phyloP scores from a whole-genome alignment of 2,888 invertebrate genomes.

The Parascotia fuliginaria region DNA sequence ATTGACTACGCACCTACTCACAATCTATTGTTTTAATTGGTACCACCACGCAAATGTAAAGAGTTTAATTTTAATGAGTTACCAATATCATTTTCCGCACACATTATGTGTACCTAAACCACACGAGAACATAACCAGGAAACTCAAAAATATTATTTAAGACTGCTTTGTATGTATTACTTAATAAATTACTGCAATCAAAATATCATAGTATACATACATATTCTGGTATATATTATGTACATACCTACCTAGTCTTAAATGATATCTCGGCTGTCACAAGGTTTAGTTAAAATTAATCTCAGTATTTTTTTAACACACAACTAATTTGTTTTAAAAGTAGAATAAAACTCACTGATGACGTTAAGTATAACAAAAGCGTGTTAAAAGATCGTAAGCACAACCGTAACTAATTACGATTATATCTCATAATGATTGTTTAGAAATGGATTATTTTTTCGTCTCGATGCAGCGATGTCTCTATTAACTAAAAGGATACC shows the following conservation, averaged over 20 bases:
- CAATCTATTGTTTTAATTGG: constrained; percentile 63
- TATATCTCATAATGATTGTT: constrained; percentile 7
- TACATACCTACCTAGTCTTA: no score
- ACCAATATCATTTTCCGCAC: constrained; percentile 47
- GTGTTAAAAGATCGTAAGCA: background rate
- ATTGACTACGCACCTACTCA: constrained; percentile 60
- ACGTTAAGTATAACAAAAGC: background rate
- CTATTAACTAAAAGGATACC: background rate
- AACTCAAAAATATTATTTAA: constrained; percentile 33
- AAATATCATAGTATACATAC: no score
- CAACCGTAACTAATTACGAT: constrained; percentile 10
- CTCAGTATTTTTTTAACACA: no score
- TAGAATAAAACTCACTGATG: background rate
- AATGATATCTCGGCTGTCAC: no score
- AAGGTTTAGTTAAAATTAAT: no score
- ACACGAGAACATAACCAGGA: constrained; percentile 32
- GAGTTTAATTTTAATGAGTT: constrained; percentile 49
- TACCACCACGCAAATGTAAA: constrained; percentile 46
- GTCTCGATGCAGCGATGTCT: background rate
- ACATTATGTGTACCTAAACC: constrained; percentile 25
- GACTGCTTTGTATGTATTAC: constrained; percentile 14
- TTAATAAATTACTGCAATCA: no score
- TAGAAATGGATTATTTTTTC: constrained; percentile 1
- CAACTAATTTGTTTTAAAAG: no score
- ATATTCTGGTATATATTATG: no score